phyloP scores from a whole-genome alignment of 2,113 vertebrate genomes.

The Petaurus breviceps region DNA sequence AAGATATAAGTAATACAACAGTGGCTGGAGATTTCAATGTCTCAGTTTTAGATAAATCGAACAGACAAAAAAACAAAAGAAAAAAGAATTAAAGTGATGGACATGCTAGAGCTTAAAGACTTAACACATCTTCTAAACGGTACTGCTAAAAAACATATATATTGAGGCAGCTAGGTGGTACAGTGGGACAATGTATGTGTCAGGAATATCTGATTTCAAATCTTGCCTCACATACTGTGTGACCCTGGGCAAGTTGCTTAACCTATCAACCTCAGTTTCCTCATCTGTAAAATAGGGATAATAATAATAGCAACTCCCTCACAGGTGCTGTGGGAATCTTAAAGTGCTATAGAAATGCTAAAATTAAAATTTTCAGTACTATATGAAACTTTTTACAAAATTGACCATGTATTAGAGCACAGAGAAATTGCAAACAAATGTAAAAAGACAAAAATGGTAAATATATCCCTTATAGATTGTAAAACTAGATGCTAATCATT shows the following conservation, averaged over 20 bases:
- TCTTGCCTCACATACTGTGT: background rate
- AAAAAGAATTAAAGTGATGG: background rate
- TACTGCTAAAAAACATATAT: background rate
- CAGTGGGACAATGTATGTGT: background rate
- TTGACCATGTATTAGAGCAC: background rate
- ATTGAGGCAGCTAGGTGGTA: background rate
- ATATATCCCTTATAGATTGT: background rate
- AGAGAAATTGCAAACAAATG: background rate
- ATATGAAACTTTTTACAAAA: background rate
- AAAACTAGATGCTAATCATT: background rate
- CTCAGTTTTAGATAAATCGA: background rate
- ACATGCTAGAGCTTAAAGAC: background rate
- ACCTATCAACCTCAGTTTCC: background rate
- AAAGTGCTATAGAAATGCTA: background rate
- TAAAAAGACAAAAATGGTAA: background rate
- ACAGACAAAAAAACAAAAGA: background rate
- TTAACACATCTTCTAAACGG: background rate
- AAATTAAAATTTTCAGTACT: background rate
- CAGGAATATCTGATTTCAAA: background rate
- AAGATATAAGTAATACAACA: background rate
- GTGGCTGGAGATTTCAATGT: background rate
- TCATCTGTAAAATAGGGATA: background rate
- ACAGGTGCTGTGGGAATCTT: background rate
- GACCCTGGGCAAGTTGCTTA: background rate
- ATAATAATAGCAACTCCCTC: background rate